phyloP scores from a whole-genome alignment of 2,113 vertebrate species.

The Cochlearius cochlearius region DNA sequence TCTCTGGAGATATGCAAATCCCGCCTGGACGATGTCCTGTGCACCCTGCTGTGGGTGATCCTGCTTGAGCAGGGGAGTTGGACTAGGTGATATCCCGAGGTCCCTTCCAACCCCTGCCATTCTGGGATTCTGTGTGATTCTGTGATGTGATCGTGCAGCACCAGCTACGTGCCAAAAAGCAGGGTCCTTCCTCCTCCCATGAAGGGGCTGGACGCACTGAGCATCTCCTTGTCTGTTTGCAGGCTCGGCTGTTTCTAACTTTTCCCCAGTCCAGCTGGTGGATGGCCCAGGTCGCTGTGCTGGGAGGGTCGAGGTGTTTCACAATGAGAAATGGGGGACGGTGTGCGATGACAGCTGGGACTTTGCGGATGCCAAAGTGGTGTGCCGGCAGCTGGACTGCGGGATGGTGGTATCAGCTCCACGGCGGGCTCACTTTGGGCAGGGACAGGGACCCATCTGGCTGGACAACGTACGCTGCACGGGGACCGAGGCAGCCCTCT shows the following conservation, averaged over 20 bases:
- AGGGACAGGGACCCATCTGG: conserved; percentile 17
- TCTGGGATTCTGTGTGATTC: too few relatives aligned
- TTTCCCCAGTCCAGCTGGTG: not conserved
- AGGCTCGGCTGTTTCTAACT: not conserved
- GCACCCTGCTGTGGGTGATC: too few relatives aligned
- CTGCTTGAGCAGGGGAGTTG: too few relatives aligned
- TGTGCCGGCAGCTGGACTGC: conserved; percentile 53
- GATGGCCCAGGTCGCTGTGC: not conserved
- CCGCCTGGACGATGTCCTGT: too few relatives aligned
- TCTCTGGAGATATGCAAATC: too few relatives aligned
- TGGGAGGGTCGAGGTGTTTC: conserved; percentile 37
- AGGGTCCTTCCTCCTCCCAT: not conserved
- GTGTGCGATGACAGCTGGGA: conserved; percentile 35
- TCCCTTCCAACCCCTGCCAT: too few relatives aligned
- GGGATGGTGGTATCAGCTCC: not conserved
- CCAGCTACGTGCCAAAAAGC: accelerated
- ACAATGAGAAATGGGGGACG: conserved; percentile 17
- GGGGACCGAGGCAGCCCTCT: not conserved
- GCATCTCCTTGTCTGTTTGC: not conserved
- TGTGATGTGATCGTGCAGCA: not conserved
- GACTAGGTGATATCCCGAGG: too few relatives aligned
- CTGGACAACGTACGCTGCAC: not conserved
- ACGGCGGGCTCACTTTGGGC: not conserved
- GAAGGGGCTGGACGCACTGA: not conserved
- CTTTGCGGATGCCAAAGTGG: not conserved